Conservation (phyloP, 2,888 invertebrate species). For the Neocrepidodera transversa region DNA sequence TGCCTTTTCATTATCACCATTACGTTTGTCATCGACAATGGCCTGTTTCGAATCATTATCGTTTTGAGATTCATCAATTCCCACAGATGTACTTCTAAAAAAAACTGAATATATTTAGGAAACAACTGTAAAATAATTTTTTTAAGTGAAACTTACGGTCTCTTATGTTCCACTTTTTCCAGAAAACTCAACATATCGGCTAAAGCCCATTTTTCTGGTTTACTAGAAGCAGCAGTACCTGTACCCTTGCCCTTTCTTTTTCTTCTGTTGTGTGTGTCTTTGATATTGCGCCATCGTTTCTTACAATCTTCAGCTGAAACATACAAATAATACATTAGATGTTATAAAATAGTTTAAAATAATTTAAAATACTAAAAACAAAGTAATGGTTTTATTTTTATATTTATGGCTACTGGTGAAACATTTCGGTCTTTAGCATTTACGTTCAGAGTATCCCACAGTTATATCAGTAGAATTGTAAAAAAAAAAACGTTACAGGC, state of each 20-base stretch:
- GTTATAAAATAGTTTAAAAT: constrained; percentile 12
- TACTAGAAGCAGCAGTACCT: constrained; percentile 5
- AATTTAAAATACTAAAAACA: background rate
- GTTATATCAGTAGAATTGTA: constrained; percentile 7
- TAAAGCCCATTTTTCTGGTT: constrained; percentile 2
- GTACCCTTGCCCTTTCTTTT: constrained; percentile 11
- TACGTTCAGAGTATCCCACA: constrained; percentile 7
- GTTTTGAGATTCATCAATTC: too few relatives aligned
- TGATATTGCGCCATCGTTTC: constrained; percentile 1
- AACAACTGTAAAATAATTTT: too few relatives aligned
- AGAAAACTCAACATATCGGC: background rate
- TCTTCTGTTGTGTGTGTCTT: constrained; percentile 1
- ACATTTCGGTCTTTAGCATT: constrained; percentile 7
- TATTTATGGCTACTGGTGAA: background rate
- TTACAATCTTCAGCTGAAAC: constrained; percentile 15
- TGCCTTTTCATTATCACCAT: too few relatives aligned
- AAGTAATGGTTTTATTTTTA: background rate
- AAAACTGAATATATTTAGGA: too few relatives aligned
- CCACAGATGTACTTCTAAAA: too few relatives aligned
- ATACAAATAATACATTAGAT: too few relatives aligned
- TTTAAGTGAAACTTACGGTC: background rate
- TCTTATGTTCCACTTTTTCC: background rate
- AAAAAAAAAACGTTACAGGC: constrained; percentile 1
- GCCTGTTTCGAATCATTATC: too few relatives aligned
- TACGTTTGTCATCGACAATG: too few relatives aligned